phyloP scores from a whole-genome alignment of 2,888 invertebrate species.

The Gymnocheta viridis region DNA sequence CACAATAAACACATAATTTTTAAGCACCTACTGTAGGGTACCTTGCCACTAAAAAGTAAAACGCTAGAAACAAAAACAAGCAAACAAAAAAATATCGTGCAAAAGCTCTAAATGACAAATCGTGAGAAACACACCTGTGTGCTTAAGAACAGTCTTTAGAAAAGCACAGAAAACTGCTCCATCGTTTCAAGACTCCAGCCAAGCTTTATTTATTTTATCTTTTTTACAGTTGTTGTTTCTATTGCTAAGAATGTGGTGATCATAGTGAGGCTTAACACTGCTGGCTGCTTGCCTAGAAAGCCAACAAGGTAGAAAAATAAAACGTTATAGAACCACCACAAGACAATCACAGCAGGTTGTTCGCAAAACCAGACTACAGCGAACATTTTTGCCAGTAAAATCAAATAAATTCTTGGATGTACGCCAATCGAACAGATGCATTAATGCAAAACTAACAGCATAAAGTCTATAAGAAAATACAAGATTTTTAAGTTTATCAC shows the following conservation, averaged over 20 bases:
- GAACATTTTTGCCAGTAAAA: background rate
- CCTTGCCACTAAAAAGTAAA: background rate
- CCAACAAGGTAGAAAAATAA: slow-evolving; percentile 32
- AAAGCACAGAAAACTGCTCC: background rate
- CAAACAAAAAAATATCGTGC: slow-evolving; percentile 59
- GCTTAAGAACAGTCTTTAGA: slow-evolving; percentile 39
- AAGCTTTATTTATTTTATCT: slow-evolving; percentile 18
- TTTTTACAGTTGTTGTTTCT: background rate
- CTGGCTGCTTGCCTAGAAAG: slow-evolving; percentile 51
- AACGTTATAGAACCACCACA: slow-evolving; percentile 30
- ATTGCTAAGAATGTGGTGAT: slow-evolving; percentile 52
- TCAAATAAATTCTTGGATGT: slow-evolving; percentile 51
- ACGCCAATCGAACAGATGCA: slow-evolving; percentile 64
- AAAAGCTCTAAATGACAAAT: slow-evolving; percentile 70
- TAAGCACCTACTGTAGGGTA: background rate
- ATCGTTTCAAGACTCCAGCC: slow-evolving; percentile 22
- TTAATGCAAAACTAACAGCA: slow-evolving; percentile 46
- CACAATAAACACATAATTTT: background rate
- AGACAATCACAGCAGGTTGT: slow-evolving; percentile 48
- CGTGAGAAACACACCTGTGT: slow-evolving; percentile 73
- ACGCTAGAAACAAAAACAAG: background rate
- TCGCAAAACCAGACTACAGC: slow-evolving; percentile 27
- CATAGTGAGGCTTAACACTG: slow-evolving; percentile 29
- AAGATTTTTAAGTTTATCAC: slow-evolving; percentile 48
- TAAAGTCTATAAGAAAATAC: background rate